Base-by-base conservation (phyloP, 1,140 invertebrate genomes). In the Bombus sibiricus region DNA sequence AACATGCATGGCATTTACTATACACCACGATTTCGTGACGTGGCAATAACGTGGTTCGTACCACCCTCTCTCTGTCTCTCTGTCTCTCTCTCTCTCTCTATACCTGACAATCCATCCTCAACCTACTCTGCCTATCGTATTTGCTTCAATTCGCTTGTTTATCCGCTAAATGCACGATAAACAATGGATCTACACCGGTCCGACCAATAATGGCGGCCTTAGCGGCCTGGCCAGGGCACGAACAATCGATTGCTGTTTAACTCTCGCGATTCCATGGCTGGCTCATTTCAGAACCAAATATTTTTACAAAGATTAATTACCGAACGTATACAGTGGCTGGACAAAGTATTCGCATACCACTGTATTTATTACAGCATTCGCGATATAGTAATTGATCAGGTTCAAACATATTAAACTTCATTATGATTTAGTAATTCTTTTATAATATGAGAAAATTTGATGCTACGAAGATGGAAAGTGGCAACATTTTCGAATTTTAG, bases 1-100 rank as follows among this genome's bases (percentile, higher is more conserved):
- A 93, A 93, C 92, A 93, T 93, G 93, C 91, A 93, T 92, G 88
- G 91, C 91, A 92, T 93, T 93, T 93, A 88, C 88, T 87, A 81
- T 86, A 85, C 86, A 81, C 84, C 91, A 88, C 92, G 91, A 93
- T 91, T 91, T 86, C 90, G 92, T 91, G 90, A 92, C 86, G 92
- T 88, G 88, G 76, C 86, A 86, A 86, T 88, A 90, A 78, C 75
- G 66, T 39, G 82, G 32, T n/a, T 37, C 37, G 72, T 68, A 32
- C 15, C 1, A 37, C 69, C 25, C 37, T 25, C 34, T 34, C 34
- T 34, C 34, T 34, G 34, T 34, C 13, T 25, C 43, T 47, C 37
- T n/a, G n/a, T n/a, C 25, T 18, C 0, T 59, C 57, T 28, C 25
- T 28, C 25, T 25, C 41, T 28, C 28, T n/a, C 68, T 71, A 28